phyloP scores from a whole-genome alignment of 2,888 invertebrate genomes.

The Rhorus exstirpatorius region DNA sequence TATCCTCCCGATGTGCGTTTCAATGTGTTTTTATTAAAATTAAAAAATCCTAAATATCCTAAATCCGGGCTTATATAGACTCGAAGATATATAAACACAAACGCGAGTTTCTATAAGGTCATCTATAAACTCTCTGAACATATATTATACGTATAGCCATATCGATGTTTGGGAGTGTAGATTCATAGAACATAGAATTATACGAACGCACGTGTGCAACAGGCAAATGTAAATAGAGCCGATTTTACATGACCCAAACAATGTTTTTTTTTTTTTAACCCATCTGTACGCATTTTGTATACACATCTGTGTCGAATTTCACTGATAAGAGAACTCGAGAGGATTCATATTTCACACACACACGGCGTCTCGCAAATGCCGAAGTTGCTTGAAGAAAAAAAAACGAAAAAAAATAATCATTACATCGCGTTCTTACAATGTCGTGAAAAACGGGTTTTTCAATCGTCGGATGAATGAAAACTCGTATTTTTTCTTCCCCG shows the following conservation, averaged over 20 bases:
- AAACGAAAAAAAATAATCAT: constrained; percentile 7
- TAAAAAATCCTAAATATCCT: no score
- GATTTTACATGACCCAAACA: constrained; percentile 32
- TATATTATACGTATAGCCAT: constrained; percentile 23
- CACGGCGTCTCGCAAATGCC: background rate
- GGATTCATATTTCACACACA: constrained; percentile 13
- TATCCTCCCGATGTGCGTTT: constrained; percentile 36
- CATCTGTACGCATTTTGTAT: background rate
- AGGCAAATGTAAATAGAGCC: constrained; percentile 67
- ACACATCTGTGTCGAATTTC: constrained; percentile 28
- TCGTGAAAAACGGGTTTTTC: constrained; percentile 44
- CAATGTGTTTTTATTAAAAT: no score
- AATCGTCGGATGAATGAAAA: constrained; percentile 57
- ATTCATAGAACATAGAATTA: constrained; percentile 38
- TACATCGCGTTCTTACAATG: background rate
- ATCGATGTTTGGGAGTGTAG: constrained; percentile 3
- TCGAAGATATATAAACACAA: no score
- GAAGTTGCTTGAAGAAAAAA: background rate
- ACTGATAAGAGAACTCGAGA: constrained; percentile 33
- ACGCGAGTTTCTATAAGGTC: background rate
- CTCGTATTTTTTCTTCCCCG: constrained; percentile 45
- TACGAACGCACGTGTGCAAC: constrained; percentile 68
- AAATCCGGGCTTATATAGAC: no score
- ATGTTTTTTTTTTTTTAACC: no score
- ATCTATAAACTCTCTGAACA: no score